Percentiles rank a stretch among this genome's conserved stretches.
These are phyloP conservation scores for Colinus virginianus DNA, from an alignment of 2,113 vertebrate species.

Conservation along the genomic window DNA sequence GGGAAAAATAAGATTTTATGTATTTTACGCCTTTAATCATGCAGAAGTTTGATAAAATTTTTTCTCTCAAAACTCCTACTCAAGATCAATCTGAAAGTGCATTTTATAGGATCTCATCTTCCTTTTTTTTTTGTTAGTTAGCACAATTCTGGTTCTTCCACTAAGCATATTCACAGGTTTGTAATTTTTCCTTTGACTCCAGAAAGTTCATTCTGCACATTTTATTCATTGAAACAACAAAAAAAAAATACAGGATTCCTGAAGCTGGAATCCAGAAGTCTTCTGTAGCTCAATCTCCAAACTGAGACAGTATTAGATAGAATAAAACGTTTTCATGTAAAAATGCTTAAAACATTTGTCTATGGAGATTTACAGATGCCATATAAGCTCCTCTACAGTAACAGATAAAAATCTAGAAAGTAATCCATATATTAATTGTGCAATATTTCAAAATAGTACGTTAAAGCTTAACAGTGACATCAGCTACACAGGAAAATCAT, in stretches of 20 bases:
- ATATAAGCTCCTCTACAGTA: background rate
- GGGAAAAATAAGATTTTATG: too few species aligned
- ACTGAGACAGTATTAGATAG: background rate
- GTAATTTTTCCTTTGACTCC: background rate
- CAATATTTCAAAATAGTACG: background rate
- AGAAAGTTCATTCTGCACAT: background rate
- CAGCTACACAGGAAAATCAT: background rate
- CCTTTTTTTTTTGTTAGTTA: background rate
- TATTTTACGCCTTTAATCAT: background rate
- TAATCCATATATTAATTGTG: background rate
- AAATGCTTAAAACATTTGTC: background rate
- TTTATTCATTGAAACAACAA: background rate
- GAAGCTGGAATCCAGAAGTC: background rate
- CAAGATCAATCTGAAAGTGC: background rate
- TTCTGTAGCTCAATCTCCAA: background rate
- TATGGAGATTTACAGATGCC: background rate
- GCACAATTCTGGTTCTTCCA: background rate
- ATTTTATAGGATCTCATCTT: background rate
- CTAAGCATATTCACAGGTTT: background rate
- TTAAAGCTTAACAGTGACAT: background rate
- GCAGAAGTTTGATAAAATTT: background rate
- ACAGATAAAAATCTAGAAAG: rapidly evolving
- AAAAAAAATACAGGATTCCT: background rate
- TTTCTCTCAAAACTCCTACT: background rate
- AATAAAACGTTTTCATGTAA: background rate